Percentiles rank a stretch among this genome's conserved stretches.
Evolutionary conservation across 2,797 vertebrate genomes (phyloP).

Genomic region (Buceros bicornis): DNA sequence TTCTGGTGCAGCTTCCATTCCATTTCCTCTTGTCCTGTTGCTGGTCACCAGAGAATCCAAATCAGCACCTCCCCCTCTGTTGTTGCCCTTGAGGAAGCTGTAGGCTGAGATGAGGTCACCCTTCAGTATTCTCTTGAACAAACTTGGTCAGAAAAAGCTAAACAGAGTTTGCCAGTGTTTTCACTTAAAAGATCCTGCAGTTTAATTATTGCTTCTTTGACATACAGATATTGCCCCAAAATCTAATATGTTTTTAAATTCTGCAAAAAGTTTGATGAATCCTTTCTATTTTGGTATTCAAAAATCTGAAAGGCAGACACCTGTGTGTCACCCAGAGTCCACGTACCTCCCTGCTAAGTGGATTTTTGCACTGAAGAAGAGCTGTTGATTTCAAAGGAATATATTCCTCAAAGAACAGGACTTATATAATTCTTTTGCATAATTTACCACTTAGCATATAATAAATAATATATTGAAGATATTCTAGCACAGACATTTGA

Average conservation of each 20-base stretch:
- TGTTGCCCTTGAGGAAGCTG: fast-evolving
- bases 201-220: neutral
- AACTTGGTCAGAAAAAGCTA: neutral
- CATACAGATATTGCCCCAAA: neutral
- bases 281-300: neutral
- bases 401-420: neutral
- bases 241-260: neutral
- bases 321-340: neutral
- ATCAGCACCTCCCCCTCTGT: fast-evolving
- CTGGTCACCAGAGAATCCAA: neutral
- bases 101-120: neutral
- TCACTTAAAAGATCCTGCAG: neutral
- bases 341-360: fast-evolving
- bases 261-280: neutral
- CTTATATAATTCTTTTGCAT: neutral
- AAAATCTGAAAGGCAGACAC: neutral
- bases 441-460: neutral
- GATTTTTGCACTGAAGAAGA: neutral
- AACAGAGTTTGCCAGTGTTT: neutral
- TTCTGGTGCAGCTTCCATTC: neutral
- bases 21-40: fast-evolving
- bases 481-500: neutral
- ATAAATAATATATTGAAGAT: neutral
- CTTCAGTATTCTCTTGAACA: neutral
- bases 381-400: neutral